These are phyloP conservation scores for Cossypha heuglini DNA, from an alignment of 2,797 vertebrate species.

Conservation along the genomic window DNA sequence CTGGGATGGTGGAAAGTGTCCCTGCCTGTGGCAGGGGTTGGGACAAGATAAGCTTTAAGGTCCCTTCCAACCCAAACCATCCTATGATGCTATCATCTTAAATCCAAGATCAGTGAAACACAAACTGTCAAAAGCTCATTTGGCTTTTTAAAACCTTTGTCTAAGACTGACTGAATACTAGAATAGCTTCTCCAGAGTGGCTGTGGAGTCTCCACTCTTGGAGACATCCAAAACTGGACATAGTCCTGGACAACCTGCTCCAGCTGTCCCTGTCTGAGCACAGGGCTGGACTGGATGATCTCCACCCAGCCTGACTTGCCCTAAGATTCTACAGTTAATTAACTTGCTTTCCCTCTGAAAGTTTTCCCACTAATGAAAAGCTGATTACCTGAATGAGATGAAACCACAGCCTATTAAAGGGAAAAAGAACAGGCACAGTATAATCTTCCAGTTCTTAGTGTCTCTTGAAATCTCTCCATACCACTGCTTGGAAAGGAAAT, in stretches of 20 bases:
- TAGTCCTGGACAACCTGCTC: background rate
- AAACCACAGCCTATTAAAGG: slow-evolving; percentile 80
- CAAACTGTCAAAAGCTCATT: background rate
- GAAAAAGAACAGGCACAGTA: slow-evolving; percentile 78
- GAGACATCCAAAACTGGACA: background rate
- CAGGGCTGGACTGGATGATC: background rate
- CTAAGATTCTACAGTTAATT: background rate
- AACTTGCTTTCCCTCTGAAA: background rate
- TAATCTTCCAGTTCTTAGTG: slow-evolving; percentile 84
- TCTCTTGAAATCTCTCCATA: slow-evolving; percentile 83
- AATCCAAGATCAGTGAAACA: background rate
- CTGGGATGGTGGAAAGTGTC: background rate
- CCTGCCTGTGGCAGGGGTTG: background rate
- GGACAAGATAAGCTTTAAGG: background rate
- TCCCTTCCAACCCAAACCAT: background rate
- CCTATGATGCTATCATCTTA: background rate
- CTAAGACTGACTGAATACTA: background rate
- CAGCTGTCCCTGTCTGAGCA: background rate
- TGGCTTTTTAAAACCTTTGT: background rate
- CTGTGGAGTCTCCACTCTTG: background rate
- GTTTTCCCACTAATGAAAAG: background rate
- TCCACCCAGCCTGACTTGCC: background rate
- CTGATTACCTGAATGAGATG: slow-evolving; percentile 79
- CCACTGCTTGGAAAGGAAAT: slow-evolving; percentile 84
- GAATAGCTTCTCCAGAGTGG: background rate